These are phyloP conservation scores for Hirudinaria manillensis DNA, from an alignment of 2,888 invertebrate genomes.

Conservation along the genomic window DNA sequence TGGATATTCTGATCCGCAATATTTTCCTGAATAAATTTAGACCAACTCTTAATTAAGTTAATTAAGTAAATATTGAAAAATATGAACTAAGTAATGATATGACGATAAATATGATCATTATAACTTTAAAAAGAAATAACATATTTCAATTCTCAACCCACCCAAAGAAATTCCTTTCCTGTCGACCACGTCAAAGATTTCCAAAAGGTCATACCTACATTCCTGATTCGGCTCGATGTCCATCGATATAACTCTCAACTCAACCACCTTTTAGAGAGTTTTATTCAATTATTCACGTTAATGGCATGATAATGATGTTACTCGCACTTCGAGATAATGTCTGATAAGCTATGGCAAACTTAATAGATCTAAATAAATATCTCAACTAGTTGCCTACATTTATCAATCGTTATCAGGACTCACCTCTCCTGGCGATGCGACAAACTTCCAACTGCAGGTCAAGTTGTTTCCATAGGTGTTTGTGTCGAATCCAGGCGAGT, in stretches of 20 bases:
- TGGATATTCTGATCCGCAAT: slow-evolving; percentile 2
- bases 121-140: neutral
- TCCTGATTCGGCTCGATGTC: slow-evolving; percentile 13
- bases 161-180: neutral
- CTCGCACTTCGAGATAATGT: too few relatives aligned
- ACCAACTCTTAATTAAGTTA: too few relatives aligned
- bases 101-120: neutral
- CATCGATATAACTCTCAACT: slow-evolving; percentile 14
- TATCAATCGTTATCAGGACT: neutral
- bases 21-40: neutral
- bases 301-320: too few relatives aligned
- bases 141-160: neutral
- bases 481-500: slow-evolving; percentile 17
- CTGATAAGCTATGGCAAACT: too few relatives aligned
- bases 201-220: slow-evolving; percentile 18
- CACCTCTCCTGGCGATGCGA: slow-evolving; percentile 20
- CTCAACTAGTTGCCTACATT: too few relatives aligned
- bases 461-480: neutral
- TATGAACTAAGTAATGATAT: too few relatives aligned
- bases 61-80: too few relatives aligned
- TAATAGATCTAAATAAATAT: too few relatives aligned
- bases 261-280: neutral
- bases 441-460: slow-evolving; percentile 29
- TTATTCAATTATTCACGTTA: neutral
- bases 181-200: neutral